Percentiles rank a stretch among this genome's conserved stretches.
Conservation (phyloP, 2,797 vertebrate genomes). For the Chelonia mydas region DNA sequence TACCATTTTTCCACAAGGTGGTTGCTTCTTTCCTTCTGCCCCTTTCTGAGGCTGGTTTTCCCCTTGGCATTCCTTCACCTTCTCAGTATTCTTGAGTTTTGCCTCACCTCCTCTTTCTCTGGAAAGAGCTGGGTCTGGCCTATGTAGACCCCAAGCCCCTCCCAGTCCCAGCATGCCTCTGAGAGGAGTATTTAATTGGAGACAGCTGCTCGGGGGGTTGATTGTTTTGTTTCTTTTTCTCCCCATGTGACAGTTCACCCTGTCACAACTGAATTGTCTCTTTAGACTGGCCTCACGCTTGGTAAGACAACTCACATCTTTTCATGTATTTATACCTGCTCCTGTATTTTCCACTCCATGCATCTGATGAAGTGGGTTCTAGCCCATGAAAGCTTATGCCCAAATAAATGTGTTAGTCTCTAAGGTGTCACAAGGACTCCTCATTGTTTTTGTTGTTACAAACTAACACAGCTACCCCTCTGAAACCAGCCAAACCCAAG, state of each 20-base stretch:
- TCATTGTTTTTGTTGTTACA: no score
- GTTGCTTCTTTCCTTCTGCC: neutral
- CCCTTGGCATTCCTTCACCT: neutral
- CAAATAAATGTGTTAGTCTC: no score
- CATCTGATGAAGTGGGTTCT: no score
- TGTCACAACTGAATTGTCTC: neutral
- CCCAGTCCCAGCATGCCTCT: neutral
- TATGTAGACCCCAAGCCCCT: neutral
- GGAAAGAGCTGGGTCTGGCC: neutral
- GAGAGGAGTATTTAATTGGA: neutral
- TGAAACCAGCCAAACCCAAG: neutral
- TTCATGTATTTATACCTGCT: no score
- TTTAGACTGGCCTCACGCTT: no score
- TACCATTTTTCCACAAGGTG: no score
- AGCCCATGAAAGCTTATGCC: no score
- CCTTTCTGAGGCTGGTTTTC: neutral
- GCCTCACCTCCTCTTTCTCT: neutral
- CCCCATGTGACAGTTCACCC: neutral
- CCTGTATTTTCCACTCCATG: no score
- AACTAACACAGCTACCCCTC: no score
- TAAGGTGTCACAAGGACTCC: no score
- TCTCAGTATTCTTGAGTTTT: neutral
- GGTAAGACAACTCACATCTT: no score
- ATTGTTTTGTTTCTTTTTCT: neutral
- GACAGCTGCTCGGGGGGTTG: neutral